phyloP scores from a whole-genome alignment of 2,797 vertebrate species.

The Cyprinella venusta region DNA sequence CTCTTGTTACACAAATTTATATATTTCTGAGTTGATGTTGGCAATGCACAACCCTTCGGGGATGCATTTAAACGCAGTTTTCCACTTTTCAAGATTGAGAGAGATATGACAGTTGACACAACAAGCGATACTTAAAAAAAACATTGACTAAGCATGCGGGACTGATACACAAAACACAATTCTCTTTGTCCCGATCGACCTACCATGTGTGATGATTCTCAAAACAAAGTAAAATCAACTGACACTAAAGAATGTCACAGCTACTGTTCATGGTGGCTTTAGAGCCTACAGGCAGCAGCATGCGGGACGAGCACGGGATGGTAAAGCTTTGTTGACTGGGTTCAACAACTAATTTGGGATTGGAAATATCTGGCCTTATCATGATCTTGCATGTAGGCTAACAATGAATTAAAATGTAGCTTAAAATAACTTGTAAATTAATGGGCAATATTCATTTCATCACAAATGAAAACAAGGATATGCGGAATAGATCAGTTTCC shows the following conservation, averaged over 20 bases:
- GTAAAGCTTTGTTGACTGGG: neutral
- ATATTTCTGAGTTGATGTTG: constrained; percentile 30
- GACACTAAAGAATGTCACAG: constrained; percentile 65
- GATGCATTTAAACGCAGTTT: constrained; percentile 50
- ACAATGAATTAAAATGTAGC: neutral
- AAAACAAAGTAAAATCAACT: constrained; percentile 64
- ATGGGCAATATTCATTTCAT: neutral
- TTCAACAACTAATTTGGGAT: neutral
- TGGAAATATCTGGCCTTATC: neutral
- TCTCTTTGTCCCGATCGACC: constrained; percentile 48
- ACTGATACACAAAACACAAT: constrained; percentile 57
- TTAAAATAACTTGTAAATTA: neutral
- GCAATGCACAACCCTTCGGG: constrained; percentile 10
- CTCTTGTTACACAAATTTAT: constrained; percentile 40
- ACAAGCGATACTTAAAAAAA: constrained; percentile 66
- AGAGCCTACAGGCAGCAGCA: neutral
- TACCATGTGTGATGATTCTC: constrained; percentile 49
- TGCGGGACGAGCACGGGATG: constrained; percentile 24
- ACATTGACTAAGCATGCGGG: constrained; percentile 64
- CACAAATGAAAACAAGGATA: neutral
- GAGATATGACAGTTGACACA: constrained; percentile 72
- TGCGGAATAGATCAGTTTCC: neutral
- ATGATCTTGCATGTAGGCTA: neutral
- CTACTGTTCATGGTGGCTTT: constrained; percentile 36
- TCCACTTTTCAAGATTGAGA: constrained; percentile 51